Conservation (phyloP, 2,113 vertebrate genomes). For the Siniperca chuatsi region DNA sequence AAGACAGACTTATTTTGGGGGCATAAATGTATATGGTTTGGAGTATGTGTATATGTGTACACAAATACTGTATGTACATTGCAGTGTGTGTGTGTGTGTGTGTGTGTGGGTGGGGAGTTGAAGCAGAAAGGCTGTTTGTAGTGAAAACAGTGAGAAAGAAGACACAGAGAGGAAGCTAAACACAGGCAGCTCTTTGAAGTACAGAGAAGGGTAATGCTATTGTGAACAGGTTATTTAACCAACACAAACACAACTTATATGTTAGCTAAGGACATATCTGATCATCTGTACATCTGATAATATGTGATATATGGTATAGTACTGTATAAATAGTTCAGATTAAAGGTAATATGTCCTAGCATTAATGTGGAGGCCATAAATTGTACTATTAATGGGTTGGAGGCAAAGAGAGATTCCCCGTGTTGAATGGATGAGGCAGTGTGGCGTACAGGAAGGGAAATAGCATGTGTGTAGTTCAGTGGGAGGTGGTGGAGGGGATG, state of each 20-base stretch:
- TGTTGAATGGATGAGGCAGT: conserved; percentile 71
- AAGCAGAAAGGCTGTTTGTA: conserved; percentile 71
- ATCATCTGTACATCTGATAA: conserved; percentile 10
- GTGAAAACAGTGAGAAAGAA: conserved; percentile 74
- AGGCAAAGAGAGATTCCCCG: conserved; percentile 59
- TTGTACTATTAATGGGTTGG: conserved; percentile 51
- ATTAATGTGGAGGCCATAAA: conserved; percentile 44
- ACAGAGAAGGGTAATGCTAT: conserved; percentile 50
- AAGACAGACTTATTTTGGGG: background rate
- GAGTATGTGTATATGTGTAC: conserved; percentile 25
- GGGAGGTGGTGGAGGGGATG: conserved; percentile 38
- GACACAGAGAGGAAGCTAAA: conserved; percentile 78
- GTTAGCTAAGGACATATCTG: conserved; percentile 3
- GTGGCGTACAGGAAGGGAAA: conserved; percentile 65
- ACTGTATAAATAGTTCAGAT: conserved; percentile 9
- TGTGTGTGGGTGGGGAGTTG: conserved; percentile 47
- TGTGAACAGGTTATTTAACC: conserved; percentile 68
- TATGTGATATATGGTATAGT: background rate
- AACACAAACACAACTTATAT: conserved; percentile 38
- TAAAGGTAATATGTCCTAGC: background rate
- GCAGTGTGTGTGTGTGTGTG: conserved; percentile 35
- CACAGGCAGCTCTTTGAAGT: conserved; percentile 79
- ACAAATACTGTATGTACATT: conserved; percentile 45
- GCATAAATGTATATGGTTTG: background rate
- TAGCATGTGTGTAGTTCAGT: conserved; percentile 56